Conservation (phyloP, 1,140 invertebrate genomes). For the Drosophila sp. region DNA sequence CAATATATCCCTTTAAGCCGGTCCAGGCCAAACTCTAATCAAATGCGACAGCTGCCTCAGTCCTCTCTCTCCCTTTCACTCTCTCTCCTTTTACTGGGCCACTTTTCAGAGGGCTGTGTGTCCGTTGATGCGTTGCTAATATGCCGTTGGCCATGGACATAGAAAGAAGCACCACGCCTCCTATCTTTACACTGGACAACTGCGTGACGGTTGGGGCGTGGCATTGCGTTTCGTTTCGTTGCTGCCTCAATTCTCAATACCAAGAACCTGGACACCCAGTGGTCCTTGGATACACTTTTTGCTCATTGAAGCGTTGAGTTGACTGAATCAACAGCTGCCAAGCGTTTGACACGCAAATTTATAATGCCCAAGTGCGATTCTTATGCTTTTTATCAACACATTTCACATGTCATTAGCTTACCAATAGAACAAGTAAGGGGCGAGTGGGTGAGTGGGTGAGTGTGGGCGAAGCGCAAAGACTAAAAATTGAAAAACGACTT, state of each 20-base stretch:
- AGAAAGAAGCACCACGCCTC: constrained; percentile 33
- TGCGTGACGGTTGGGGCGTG: constrained; percentile 39
- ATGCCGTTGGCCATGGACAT: constrained; percentile 53
- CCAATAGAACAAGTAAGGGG: constrained; percentile 10
- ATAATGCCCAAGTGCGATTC: constrained; percentile 48
- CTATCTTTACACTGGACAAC: constrained; percentile 52
- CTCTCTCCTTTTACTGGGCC: constrained; percentile 24
- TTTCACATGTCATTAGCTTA: constrained; percentile 73
- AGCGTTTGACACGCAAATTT: constrained; percentile 69
- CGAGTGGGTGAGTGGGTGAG: background rate
- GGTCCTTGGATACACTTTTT: constrained; percentile 41
- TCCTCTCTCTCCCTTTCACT: background rate
- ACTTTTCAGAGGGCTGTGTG: constrained; percentile 35
- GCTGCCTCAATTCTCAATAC: constrained; percentile 36
- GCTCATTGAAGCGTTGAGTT: constrained; percentile 65
- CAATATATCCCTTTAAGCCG: constrained; percentile 73
- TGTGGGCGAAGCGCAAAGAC: background rate
- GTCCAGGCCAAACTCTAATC: constrained; percentile 61
- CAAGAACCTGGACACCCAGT: background rate
- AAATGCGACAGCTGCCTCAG: constrained; percentile 67
- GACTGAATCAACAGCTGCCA: constrained; percentile 74
- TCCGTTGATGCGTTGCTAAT: constrained; percentile 72
- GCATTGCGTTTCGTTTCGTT: constrained; percentile 17
- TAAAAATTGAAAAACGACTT: constrained; percentile 5
- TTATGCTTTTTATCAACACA: constrained; percentile 76